A percentile compares a stretch with the other conserved stretches of the same genome.
phyloP scores from a whole-genome alignment of 35 echinoderm and acorn worm species.

The Ptychodera flava region DNA sequence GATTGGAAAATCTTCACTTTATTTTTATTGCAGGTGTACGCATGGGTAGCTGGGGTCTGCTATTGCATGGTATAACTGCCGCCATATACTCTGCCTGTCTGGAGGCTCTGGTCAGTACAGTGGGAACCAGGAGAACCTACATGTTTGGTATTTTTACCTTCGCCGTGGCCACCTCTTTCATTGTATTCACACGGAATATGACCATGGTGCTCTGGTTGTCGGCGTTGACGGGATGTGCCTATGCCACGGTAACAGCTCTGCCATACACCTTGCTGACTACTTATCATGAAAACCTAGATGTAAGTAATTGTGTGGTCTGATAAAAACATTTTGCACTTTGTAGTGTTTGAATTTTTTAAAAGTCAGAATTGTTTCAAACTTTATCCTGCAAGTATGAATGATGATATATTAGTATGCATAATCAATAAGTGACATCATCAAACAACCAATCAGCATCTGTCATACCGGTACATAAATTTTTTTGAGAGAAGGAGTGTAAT shows the following conservation, averaged over 20 bases:
- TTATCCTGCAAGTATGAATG: too few species aligned
- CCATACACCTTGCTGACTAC: constrained; percentile 73
- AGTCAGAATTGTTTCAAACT: too few species aligned
- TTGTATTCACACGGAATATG: constrained; percentile 57
- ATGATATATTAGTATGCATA: too few species aligned
- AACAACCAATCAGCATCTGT: too few species aligned
- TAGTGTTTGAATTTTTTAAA: too few species aligned
- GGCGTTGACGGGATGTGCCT: constrained; percentile 72
- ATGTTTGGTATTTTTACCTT: constrained; percentile 73
- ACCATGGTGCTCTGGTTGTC: constrained; percentile 51
- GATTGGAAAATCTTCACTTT: too few species aligned
- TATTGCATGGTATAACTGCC: constrained; percentile 73
- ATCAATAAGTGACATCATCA: too few species aligned
- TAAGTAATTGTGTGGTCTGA: too few species aligned
- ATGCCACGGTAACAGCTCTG: constrained; percentile 52
- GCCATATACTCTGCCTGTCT: constrained; percentile 63
- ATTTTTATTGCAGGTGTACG: constrained; percentile 58
- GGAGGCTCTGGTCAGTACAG: constrained; percentile 26
- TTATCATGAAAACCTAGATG: constrained; percentile 72
- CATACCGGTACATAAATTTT: too few species aligned
- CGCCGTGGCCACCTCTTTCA: constrained; percentile 42
- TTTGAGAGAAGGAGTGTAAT: too few species aligned
- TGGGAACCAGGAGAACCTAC: constrained; percentile 43
- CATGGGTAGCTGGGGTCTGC: constrained; percentile 77
- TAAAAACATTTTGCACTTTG: too few species aligned